Evolutionary conservation across 1,140 invertebrate genomes (phyloP).

Genomic region (Nymphalis io): DNA sequence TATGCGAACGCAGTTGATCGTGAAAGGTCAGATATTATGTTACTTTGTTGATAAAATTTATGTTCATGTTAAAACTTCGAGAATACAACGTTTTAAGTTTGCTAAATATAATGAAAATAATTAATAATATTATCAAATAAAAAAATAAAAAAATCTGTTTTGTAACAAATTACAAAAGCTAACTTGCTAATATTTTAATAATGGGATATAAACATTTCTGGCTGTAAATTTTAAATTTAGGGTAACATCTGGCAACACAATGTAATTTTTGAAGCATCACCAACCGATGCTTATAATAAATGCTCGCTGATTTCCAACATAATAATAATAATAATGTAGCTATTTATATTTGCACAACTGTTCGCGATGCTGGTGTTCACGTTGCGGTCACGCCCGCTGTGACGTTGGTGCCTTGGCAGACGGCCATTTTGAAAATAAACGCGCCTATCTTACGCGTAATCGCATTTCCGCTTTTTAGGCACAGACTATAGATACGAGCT

Average conservation of each 20-base stretch:
- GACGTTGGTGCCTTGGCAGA: slow-evolving; percentile 55
- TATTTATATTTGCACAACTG: slow-evolving; percentile 33
- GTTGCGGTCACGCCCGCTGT: slow-evolving; percentile 40
- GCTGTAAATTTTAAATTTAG: too few species aligned
- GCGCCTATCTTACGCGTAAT: slow-evolving; percentile 34
- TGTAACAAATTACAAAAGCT: too few species aligned
- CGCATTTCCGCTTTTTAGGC: slow-evolving; percentile 34
- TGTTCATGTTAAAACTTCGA: not conserved
- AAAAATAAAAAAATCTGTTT: too few species aligned
- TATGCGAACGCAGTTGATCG: not conserved
- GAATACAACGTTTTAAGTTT: not conserved
- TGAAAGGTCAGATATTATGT: not conserved
- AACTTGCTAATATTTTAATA: too few species aligned
- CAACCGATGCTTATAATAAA: not conserved
- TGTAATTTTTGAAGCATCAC: too few species aligned
- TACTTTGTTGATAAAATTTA: not conserved
- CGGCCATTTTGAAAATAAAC: slow-evolving; percentile 64
- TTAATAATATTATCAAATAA: too few species aligned
- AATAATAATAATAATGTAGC: not conserved
- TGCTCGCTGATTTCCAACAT: not conserved
- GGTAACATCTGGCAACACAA: too few species aligned
- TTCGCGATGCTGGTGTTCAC: slow-evolving; percentile 19
- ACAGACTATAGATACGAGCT: not conserved
- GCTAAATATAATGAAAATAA: too few species aligned
- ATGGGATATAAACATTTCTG: too few species aligned